Base-by-base conservation (phyloP, 2,113 vertebrate species). In the Chaetops frenatus region DNA sequence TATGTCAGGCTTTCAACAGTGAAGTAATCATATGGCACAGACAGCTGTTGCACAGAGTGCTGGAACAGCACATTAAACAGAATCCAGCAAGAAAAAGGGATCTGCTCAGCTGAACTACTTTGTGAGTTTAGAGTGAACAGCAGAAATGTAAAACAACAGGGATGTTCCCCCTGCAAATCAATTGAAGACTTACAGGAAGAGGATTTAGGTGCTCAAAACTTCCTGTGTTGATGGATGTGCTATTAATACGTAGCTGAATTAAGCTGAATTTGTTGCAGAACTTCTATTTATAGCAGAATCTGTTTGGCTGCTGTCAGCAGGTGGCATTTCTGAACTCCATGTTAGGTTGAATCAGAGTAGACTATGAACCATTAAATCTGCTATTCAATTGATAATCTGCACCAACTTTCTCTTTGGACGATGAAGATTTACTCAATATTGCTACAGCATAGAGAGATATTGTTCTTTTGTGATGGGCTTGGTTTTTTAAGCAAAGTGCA, bases 1-100 rank as follows among this genome's bases (percentile, higher is more conserved):
- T 96, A 94, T 96, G 97, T 92, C 92, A 90, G 5, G 50, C 93
- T 96, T 97, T 97, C 92, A 97, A 88, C 97, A 95, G 69, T 95
- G 90, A 96, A 96, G 92, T 92, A 91, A 92, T 96, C 96, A 36
- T 79, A 81, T 77, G 92, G 93, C 92, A 81, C 66, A 64, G 74
- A 62, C 97, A 96, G 91, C 92, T 94, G 94, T 86, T 90, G 44
- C 2, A 5, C 80, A 61, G 92, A 77, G 69, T 51, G 60, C 81
- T 94, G 3, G 57, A 93, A 42, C 61, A 58, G 81, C 56, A 57
- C 65, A 10, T 92, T 88, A 80, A 92, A 85, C 67, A 94, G 73
- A 84, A 89, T 81, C 91, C 85, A 71, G 86, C 69, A 73, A 90
- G 54, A 92, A 42, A 38, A 42, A 54, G 66, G 86, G 62, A 38